Base-by-base conservation (phyloP, 1,140 invertebrate species). In the Drosophila asahinai region DNA sequence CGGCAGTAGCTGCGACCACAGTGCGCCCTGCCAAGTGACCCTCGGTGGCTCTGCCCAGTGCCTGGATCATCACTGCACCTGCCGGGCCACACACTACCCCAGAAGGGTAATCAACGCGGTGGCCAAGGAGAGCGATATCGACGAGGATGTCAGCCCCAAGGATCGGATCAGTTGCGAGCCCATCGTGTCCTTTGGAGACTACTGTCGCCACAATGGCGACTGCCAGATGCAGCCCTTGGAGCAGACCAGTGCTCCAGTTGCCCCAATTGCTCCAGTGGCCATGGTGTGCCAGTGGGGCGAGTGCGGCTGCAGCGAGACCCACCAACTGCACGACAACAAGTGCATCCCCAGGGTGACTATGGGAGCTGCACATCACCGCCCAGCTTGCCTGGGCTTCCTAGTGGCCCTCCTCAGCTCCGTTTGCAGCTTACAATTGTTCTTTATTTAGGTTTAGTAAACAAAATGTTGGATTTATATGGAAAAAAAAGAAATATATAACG, bases 201-300 rank as follows among this genome's bases (percentile, higher is more conserved):
- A 77, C 27, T 89, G 86, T 38, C 79, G 47, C 2, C 61, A 52
- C 14, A 17, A 81, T 8, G 40, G 25, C 25, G 86, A 89, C 27
- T 89, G 86, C n/a, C 82, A 64, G n/a, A 73, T 75, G 57, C n/a
- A 83, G 22, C 36, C 11, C 1, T 1, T 60, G 52, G 43, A 22
- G 14, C 33, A 19, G 36, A 36, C 2, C 3, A 25, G 14, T 5
- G n/a, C 8, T 0, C 22, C 38, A 0, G 36, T 15, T 4, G 42
- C 27, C 5, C 22, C 30, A 0, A 30, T 15, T 4, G 14, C 8
- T 0, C 22, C 38, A 0, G 36, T 15, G 2, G 42, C 33, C 6
- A 82, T 89, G 86, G 42, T 57, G 7, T 89, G 86, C 54, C 36
- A 38, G 6, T 77, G 42, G 52, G 79, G 78, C 30, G 86, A 89